Percentiles rank a stretch among this genome's conserved stretches.
phyloP scores from a whole-genome alignment of 1,140 invertebrate genomes.

The Caerostris extrusa region DNA sequence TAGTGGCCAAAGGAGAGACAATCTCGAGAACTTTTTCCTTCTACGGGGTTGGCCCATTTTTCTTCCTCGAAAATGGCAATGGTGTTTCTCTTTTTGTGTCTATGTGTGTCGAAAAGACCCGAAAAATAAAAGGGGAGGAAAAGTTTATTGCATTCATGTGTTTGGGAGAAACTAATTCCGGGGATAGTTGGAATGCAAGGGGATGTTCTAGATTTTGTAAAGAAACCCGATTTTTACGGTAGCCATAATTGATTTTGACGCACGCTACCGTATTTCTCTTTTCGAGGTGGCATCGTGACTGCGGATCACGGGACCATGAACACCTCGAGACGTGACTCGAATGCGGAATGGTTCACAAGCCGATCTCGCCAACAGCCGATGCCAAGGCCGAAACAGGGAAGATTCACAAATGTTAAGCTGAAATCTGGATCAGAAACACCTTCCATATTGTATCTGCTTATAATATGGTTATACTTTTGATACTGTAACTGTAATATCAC shows the following conservation, averaged over 20 bases:
- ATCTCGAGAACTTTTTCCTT: neutral
- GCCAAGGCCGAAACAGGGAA: neutral
- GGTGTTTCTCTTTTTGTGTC: neutral
- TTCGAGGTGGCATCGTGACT: slow-evolving; percentile 38
- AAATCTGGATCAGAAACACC: neutral
- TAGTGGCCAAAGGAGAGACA: neutral
- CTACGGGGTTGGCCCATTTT: slow-evolving; percentile 6
- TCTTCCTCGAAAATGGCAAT: neutral
- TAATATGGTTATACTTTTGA: neutral
- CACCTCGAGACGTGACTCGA: slow-evolving; percentile 43
- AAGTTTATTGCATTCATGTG: slow-evolving; percentile 43
- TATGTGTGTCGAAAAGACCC: neutral
- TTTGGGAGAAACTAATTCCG: slow-evolving; percentile 58
- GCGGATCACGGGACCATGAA: slow-evolving; percentile 61
- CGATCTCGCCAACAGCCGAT: neutral
- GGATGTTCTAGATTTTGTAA: slow-evolving; percentile 50
- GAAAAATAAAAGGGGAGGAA: neutral
- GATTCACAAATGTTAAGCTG: neutral
- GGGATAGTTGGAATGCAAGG: slow-evolving; percentile 38
- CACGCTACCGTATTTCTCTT: slow-evolving; percentile 52
- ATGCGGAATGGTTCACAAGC: neutral
- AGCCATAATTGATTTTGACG: slow-evolving; percentile 74
- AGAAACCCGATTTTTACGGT: slow-evolving; percentile 73
- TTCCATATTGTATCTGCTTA: neutral
- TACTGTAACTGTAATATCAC: no score